These are phyloP conservation scores for Uloborus plumipes DNA, from an alignment of 2,888 invertebrate species.

Conservation along the genomic window DNA sequence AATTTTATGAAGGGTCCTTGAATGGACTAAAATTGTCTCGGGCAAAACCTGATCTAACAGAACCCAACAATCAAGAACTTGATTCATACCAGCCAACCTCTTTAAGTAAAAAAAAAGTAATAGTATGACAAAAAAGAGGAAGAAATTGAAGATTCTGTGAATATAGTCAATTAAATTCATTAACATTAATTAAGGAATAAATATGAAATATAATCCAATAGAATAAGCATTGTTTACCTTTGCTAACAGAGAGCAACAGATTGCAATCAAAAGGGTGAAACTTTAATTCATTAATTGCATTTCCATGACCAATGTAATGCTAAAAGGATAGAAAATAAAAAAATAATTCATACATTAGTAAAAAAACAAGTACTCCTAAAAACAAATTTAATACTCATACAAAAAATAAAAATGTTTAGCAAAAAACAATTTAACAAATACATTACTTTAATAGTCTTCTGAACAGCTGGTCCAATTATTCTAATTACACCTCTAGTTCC, in stretches of 20 bases:
- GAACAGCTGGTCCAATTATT: conserved; percentile 85
- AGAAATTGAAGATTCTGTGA: too few species aligned
- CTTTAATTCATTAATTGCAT: conserved; percentile 91
- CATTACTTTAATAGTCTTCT: conserved; percentile 81
- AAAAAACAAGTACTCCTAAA: conserved; percentile 76
- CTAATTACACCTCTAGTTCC: conserved; percentile 92
- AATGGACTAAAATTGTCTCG: too few species aligned
- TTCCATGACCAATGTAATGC: conserved; percentile 80
- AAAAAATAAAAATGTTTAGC: too few species aligned
- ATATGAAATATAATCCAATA: not conserved
- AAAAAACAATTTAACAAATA: not conserved
- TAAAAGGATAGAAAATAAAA: conserved; percentile 65
- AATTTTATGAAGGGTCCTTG: too few species aligned
- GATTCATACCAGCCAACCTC: too few species aligned
- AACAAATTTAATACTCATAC: conserved; percentile 25
- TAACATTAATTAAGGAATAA: too few species aligned
- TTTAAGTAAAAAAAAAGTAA: too few species aligned
- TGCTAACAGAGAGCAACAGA: conserved; percentile 90
- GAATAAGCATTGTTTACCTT: conserved; percentile 74
- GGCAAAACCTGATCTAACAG: too few species aligned
- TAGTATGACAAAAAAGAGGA: too few species aligned
- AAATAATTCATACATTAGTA: conserved; percentile 11
- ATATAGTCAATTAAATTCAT: too few species aligned
- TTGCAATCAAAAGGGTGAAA: conserved; percentile 93
- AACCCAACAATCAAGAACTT: too few species aligned